Evolutionary conservation across 92 coral and sea anemone species (phyloP).

Genomic region (Epizoanthus scotinus): DNA sequence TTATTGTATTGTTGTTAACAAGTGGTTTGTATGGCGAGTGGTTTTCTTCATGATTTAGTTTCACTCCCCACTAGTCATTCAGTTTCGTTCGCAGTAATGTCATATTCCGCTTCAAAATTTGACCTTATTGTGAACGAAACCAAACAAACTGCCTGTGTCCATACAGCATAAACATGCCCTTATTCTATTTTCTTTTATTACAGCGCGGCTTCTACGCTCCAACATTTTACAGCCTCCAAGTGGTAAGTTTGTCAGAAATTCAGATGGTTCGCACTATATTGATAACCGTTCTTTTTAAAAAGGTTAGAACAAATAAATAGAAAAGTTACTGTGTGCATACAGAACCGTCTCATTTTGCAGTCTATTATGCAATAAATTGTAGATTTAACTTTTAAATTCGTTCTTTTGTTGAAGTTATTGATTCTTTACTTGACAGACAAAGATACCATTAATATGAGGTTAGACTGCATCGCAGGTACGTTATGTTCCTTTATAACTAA

Average conservation of each 20-base stretch:
- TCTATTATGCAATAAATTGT: too few species aligned
- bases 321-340: too few species aligned
- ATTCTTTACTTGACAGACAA: constrained; percentile 53
- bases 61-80: too few species aligned
- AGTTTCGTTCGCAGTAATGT: too few species aligned
- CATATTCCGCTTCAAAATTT: too few species aligned
- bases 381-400: not conserved
- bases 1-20: too few species aligned
- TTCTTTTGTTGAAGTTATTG: not conserved
- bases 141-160: too few species aligned
- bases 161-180: not conserved
- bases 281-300: not conserved
- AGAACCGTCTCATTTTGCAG: too few species aligned
- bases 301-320: too few species aligned
- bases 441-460: constrained; percentile 87
- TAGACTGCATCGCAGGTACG: constrained; percentile 89
- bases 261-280: not conserved
- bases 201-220: constrained; percentile 94
- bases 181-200: not conserved
- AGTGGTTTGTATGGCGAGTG: too few species aligned
- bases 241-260: constrained; percentile 57
- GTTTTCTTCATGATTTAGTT: too few species aligned
- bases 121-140: too few species aligned
- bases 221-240: constrained; percentile 96
- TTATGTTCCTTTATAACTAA: not conserved